Evolutionary conservation across 2,113 vertebrate genomes (phyloP).

Genomic region (Seriola quinqueradiata): DNA sequence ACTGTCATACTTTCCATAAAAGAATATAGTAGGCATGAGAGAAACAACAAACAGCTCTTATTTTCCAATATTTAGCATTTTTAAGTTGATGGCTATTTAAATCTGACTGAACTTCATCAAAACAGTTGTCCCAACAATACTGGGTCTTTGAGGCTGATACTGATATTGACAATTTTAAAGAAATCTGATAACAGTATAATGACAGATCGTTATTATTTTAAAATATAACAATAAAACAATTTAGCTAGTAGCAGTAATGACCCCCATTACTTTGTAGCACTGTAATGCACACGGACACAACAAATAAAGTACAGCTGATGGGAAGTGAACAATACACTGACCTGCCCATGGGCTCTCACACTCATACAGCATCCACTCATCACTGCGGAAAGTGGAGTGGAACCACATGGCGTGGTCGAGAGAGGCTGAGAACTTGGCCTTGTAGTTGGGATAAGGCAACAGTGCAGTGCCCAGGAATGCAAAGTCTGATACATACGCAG

Average conservation of each 20-base stretch:
- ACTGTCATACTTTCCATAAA: too few relatives aligned
- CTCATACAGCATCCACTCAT: constrained; percentile 97
- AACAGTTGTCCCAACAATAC: too few relatives aligned
- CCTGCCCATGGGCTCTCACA: constrained; percentile 97
- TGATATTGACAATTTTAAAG: not conserved
- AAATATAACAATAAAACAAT: not conserved
- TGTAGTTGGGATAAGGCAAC: constrained; percentile 84
- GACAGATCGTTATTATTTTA: not conserved
- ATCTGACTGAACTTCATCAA: too few relatives aligned
- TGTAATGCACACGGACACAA: not conserved
- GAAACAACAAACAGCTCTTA: too few relatives aligned
- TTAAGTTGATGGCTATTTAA: too few relatives aligned
- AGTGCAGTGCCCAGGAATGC: constrained; percentile 89
- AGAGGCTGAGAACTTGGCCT: constrained; percentile 86
- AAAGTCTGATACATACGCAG: constrained; percentile 94
- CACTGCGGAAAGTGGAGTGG: constrained; percentile 91
- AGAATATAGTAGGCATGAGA: too few relatives aligned
- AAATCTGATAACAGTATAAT: not conserved
- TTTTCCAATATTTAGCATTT: too few relatives aligned
- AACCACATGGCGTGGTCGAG: constrained; percentile 99
- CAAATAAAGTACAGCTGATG: not conserved
- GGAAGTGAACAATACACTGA: constrained; percentile 69
- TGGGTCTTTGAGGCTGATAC: too few relatives aligned
- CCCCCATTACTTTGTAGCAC: not conserved
- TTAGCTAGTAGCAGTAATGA: not conserved